Evolutionary conservation across 2,888 invertebrate genomes (phyloP), one percentile per base, ranked within the genome.

Genomic region (Drosophila picticornis): DNA sequence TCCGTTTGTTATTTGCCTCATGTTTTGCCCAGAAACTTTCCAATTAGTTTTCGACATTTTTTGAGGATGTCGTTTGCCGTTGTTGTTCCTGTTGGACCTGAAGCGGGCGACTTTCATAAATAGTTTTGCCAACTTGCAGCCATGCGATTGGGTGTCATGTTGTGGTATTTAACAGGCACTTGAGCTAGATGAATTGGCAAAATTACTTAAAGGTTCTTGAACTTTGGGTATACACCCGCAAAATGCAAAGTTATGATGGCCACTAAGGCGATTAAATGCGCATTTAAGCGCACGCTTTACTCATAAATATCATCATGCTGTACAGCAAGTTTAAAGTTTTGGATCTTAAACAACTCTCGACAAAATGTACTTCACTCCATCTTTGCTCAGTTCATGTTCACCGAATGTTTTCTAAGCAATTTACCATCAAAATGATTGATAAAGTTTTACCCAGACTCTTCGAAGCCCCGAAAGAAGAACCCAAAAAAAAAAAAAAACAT

Each of bases 351-450:
- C 36, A 46, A 70, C 31, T 52, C 58, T 52, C 16, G 27, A 38
- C 52, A 11, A 52, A 36, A 38, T 69, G 38, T 43, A 46, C 52
- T 70, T 31, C 51, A 43, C 70, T 66, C 22, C 27, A 48, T 77
- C 66, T 57, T 53, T 36, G 40, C 31, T 29, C 52, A 80, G 67
- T 78, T 76, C 77, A 77, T 78, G 72, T 72, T 81, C 77, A 67
- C 68, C 85, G 76, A 77, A 86, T 86, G 84, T 91, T 91, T 90
- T 90, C 92, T 85, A 89, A 91, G 84, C 92, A 91, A 91, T 91
- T 91, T 91, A 91, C 84, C 91, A 81, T 79, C 91, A 91, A 92
- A 92, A 92, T 92, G 91, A 91, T 91, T 91, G 92, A 92, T 92
- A 91, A 91, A 91, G 84, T 91, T 91, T 86, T 81, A 55, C 40